Evolutionary conservation across 2,888 invertebrate species (phyloP).

Genomic region (Acleris literana): DNA sequence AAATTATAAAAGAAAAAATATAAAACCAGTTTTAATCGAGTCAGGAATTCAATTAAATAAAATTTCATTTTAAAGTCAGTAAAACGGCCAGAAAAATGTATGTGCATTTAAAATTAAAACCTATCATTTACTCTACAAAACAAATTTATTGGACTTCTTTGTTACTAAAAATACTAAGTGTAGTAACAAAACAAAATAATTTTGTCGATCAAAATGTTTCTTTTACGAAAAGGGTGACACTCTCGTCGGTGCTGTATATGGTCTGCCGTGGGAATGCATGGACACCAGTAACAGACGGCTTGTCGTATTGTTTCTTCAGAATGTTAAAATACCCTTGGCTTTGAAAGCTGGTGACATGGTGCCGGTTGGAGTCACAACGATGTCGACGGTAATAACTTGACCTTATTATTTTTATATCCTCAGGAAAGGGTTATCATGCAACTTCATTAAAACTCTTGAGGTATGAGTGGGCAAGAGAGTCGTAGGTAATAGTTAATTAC

Average conservation of each 20-base stretch:
- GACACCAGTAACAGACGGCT: constrained; percentile 2
- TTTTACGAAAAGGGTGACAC: constrained; percentile 8
- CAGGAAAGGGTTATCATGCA: background rate
- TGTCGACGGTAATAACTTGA: constrained; percentile 11
- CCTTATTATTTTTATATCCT: background rate
- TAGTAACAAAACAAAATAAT: no score
- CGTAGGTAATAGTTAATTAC: no score
- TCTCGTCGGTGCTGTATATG: constrained; percentile 16
- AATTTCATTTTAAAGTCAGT: no score
- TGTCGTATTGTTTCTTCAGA: constrained; percentile 11
- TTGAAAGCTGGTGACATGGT: constrained; percentile 25
- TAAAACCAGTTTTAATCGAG: no score
- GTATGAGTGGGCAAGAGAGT: no score
- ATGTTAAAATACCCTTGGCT: constrained; percentile 13
- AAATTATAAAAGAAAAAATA: no score
- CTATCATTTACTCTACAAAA: no score
- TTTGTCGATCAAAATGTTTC: background rate
- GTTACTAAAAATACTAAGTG: no score
- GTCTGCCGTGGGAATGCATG: constrained; percentile 24
- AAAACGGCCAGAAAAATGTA: no score
- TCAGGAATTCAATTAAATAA: no score
- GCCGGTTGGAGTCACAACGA: constrained; percentile 23
- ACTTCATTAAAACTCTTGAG: background rate
- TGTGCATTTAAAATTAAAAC: no score
- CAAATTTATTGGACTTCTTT: no score